Percentiles rank a stretch among this genome's conserved stretches.
These are phyloP conservation scores for Bombus fervidus DNA, from an alignment of 1,140 invertebrate genomes.

Conservation along the genomic window DNA sequence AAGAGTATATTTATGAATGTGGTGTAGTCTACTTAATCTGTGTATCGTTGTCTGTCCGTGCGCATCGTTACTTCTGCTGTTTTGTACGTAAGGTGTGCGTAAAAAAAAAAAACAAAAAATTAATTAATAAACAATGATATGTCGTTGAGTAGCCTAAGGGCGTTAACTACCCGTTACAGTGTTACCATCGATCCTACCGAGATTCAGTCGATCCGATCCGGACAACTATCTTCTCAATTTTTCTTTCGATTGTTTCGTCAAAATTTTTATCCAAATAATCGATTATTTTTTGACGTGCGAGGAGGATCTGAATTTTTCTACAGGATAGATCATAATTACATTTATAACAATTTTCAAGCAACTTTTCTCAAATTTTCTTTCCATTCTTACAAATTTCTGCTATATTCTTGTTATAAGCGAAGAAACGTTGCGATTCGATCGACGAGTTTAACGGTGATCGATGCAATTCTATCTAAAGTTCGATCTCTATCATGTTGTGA, in stretches of 20 bases:
- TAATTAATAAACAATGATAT: constrained; percentile 45
- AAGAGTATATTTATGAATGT: constrained; percentile 66
- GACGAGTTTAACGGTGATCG: constrained; percentile 49
- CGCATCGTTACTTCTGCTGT: constrained; percentile 69
- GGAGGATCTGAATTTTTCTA: too few species aligned
- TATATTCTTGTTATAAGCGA: neutral
- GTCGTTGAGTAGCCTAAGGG: constrained; percentile 65
- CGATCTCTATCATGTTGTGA: constrained; percentile 79
- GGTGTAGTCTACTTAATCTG: constrained; percentile 43
- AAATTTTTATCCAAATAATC: too few species aligned
- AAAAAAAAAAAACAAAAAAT: constrained; percentile 5
- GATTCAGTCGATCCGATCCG: constrained; percentile 12
- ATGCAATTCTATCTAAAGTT: constrained; percentile 77
- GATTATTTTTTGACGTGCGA: too few species aligned
- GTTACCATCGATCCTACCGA: constrained; percentile 40
- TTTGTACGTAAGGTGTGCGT: constrained; percentile 65
- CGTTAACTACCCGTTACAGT: constrained; percentile 50
- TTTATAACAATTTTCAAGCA: too few species aligned
- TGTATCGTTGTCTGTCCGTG: constrained; percentile 58
- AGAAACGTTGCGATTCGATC: constrained; percentile 2
- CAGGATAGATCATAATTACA: too few species aligned
- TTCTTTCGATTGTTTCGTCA: neutral
- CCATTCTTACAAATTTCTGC: neutral
- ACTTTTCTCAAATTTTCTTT: neutral
- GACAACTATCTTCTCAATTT: neutral